phyloP scores from a whole-genome alignment of 2,797 vertebrate species.

The Poecile montanus region DNA sequence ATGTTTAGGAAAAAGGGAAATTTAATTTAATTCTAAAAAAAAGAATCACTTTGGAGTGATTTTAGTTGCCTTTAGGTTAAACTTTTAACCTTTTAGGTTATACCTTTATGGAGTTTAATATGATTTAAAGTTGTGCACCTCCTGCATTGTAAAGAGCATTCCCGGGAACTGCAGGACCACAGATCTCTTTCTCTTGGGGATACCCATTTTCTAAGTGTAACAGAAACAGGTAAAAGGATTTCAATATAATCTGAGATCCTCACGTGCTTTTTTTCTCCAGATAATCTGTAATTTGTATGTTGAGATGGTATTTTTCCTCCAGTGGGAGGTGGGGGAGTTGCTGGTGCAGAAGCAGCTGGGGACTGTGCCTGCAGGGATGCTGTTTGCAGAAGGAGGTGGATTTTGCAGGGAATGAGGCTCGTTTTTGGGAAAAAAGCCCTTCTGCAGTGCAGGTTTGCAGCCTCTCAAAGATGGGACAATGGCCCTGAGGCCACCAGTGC shows the following conservation, averaged over 20 bases:
- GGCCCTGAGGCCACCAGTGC: background rate
- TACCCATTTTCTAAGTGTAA: background rate
- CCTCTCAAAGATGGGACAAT: background rate
- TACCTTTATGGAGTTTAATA: background rate
- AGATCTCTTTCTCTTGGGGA: background rate
- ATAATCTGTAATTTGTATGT: background rate
- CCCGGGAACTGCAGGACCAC: background rate
- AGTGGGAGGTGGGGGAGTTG: background rate
- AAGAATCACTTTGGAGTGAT: background rate
- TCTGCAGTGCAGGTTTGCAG: background rate
- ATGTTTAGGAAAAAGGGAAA: background rate
- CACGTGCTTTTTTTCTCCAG: background rate
- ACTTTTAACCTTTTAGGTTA: background rate
- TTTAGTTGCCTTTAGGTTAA: background rate
- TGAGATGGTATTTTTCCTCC: background rate
- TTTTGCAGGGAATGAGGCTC: background rate
- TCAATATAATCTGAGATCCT: rapidly evolving
- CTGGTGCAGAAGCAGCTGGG: background rate
- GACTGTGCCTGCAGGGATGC: background rate
- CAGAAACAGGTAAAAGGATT: background rate
- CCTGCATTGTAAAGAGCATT: background rate
- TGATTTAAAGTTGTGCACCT: background rate
- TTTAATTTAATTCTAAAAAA: background rate
- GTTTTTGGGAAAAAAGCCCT: rapidly evolving
- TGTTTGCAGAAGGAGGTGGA: background rate